Evolutionary conservation across 64 coral and sea anemone genomes (phyloP).

Genomic region (Trachythela sp.): DNA sequence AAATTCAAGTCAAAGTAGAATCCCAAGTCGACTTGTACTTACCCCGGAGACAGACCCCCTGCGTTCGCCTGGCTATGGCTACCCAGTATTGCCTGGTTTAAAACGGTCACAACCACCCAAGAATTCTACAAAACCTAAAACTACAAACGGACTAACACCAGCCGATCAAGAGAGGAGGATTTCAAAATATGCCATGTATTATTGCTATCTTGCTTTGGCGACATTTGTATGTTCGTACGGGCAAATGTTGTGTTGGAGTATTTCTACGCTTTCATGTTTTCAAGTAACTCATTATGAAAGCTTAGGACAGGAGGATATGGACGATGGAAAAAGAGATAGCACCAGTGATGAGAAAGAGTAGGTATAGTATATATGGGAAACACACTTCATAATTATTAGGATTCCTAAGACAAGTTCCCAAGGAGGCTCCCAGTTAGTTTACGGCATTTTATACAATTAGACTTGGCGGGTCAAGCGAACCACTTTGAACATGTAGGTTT

Average conservation of each 20-base stretch:
- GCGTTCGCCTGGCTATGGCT: background rate
- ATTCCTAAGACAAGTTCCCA: no score
- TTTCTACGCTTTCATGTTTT: background rate
- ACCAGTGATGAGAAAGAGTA: background rate
- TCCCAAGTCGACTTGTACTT: background rate
- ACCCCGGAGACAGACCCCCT: background rate
- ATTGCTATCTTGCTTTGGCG: background rate
- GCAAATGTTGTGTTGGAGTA: background rate
- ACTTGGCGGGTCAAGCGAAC: no score
- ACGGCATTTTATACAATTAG: no score
- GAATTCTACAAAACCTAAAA: background rate
- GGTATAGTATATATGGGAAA: no score
- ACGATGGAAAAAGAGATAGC: background rate
- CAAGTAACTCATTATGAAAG: background rate
- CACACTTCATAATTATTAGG: no score
- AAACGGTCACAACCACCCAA: background rate
- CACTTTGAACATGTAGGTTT: no score
- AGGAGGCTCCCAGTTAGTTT: no score
- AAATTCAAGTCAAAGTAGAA: background rate
- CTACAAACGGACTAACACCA: background rate
- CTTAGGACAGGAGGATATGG: background rate
- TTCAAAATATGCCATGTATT: constrained; percentile 1
- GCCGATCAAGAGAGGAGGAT: background rate
- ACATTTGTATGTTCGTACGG: background rate
- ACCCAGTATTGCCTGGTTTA: background rate